phyloP scores from a whole-genome alignment of 2,797 vertebrate species.

The Loriculus beryllinus region DNA sequence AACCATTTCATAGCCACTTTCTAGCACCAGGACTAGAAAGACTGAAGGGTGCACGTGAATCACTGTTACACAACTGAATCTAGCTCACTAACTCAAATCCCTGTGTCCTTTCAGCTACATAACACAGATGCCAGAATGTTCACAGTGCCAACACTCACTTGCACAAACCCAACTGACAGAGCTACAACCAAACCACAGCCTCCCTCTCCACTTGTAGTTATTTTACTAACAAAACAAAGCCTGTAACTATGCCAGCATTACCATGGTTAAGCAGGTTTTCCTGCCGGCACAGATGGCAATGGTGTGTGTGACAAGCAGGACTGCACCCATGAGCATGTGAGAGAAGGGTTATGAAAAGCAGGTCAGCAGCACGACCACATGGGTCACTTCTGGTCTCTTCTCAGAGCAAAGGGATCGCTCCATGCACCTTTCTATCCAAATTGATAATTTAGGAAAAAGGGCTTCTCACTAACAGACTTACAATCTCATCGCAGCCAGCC shows the following conservation, averaged over 20 bases:
- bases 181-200: neutral
- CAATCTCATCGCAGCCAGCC: neutral
- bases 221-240: neutral
- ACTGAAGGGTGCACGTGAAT: neutral
- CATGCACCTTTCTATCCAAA: neutral
- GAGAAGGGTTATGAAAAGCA: neutral
- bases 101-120: neutral
- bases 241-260: neutral
- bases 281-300: neutral
- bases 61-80: neutral
- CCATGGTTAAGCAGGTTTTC: neutral
- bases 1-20: neutral
- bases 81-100: neutral
- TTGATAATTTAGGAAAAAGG: neutral
- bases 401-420: neutral
- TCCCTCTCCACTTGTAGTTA: neutral
- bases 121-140: neutral
- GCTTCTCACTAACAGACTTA: neutral
- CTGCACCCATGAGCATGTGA: accelerated
- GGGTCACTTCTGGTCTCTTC: neutral
- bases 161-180: neutral
- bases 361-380: neutral
- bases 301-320: neutral
- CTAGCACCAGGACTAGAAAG: neutral
- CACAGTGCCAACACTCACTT: neutral